Evolutionary conservation across 2,888 invertebrate genomes (phyloP).

Genomic region (Drosophila conformis): DNA sequence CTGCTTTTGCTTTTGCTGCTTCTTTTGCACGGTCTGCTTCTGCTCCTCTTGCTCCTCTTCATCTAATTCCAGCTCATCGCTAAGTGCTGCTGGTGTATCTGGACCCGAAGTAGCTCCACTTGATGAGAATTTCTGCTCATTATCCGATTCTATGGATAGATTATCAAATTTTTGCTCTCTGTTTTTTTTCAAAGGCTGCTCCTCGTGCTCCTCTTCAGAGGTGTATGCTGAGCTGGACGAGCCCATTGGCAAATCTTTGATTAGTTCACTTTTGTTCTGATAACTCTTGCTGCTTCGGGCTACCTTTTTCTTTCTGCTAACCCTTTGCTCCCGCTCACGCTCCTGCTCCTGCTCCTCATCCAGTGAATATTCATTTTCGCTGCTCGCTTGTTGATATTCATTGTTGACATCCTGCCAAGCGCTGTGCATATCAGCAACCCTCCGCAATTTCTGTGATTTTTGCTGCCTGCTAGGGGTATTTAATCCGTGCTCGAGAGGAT

Average conservation of each 20-base stretch:
- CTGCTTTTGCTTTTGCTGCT: neutral
- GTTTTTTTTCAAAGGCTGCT: neutral
- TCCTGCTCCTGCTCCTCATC: constrained; percentile 51
- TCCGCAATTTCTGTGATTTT: constrained; percentile 28
- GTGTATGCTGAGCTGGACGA: constrained; percentile 84
- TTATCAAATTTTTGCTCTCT: neutral
- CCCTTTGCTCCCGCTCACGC: neutral
- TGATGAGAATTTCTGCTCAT: constrained; percentile 87
- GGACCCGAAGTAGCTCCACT: constrained; percentile 94
- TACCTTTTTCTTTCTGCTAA: constrained; percentile 62
- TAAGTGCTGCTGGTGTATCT: constrained; percentile 91
- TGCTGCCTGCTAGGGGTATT: constrained; percentile 5
- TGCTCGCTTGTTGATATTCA: constrained; percentile 42
- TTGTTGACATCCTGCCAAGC: constrained; percentile 82
- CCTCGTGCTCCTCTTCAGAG: constrained; percentile 75
- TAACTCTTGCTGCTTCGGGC: constrained; percentile 8
- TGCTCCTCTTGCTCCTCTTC: constrained; percentile 84
- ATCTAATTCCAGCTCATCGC: constrained; percentile 90
- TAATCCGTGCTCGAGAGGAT: neutral
- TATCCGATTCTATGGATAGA: constrained; percentile 2
- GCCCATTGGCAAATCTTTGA: constrained; percentile 40
- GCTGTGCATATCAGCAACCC: constrained; percentile 82
- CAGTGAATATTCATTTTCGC: constrained; percentile 46
- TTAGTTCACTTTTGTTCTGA: neutral
- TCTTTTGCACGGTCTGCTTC: neutral